Conservation (phyloP, 2,113 vertebrate genomes). For the Phrynosoma blainvillii region DNA sequence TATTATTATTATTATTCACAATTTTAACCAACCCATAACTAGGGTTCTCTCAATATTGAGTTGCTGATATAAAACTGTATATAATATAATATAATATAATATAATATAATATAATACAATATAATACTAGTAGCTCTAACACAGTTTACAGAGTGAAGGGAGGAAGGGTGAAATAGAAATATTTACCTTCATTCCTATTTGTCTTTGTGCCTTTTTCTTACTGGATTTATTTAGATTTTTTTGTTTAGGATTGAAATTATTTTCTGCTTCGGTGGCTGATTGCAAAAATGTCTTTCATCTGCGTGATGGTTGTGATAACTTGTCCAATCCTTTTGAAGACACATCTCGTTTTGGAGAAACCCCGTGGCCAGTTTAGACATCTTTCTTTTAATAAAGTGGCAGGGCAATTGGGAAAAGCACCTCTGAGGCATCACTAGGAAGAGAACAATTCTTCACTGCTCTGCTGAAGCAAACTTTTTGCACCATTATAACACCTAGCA, state of each 20-base stretch:
- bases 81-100: no score
- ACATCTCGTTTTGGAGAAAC: neutral
- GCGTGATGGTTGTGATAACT: neutral
- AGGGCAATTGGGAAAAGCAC: neutral
- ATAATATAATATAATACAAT: no score
- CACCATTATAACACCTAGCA: neutral
- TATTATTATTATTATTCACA: no score
- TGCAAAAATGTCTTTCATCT: neutral
- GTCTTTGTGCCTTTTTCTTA: neutral
- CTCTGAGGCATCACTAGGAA: neutral
- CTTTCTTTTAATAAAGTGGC: neutral
- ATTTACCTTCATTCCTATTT: slow-evolving; percentile 3
- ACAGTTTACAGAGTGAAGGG: no score
- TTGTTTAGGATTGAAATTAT: neutral
- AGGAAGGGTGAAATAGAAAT: neutral
- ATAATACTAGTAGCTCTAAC: no score
- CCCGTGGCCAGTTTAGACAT: neutral
- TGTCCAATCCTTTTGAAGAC: neutral
- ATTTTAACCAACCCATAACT: no score
- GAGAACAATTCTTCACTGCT: neutral
- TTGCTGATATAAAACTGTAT: no score
- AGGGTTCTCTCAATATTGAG: no score
- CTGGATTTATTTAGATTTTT: neutral
- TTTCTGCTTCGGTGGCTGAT: neutral
- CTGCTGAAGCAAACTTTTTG: neutral